A percentile compares a stretch with the other conserved stretches of the same genome.
These are phyloP conservation scores for Stylophora pistillata DNA, from an alignment of 64 coral and sea anemone species.

Conservation along the genomic window DNA sequence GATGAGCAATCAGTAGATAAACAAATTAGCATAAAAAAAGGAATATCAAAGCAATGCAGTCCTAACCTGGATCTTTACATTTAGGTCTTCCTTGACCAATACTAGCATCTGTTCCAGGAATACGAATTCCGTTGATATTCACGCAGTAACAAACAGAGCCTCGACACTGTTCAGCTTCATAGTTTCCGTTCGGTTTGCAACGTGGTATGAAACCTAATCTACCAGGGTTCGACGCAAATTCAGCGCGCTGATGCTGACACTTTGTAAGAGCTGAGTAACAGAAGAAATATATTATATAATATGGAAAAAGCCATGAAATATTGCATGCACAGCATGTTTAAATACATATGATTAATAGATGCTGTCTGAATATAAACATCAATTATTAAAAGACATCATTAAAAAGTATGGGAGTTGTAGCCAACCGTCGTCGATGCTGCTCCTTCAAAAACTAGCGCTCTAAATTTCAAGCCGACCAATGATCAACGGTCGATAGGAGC, in stretches of 20 bases:
- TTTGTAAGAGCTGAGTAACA: conserved; percentile 2
- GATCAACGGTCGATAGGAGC: too few species aligned
- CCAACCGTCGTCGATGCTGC: too few species aligned
- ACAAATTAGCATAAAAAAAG: neutral
- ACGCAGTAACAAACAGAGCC: conserved; percentile 64
- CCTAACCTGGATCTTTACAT: conserved; percentile 47
- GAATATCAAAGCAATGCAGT: neutral
- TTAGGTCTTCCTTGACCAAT: conserved; percentile 31
- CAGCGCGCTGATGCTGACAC: conserved; percentile 44
- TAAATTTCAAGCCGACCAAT: too few species aligned
- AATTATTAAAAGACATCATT: too few species aligned
- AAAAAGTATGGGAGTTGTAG: too few species aligned
- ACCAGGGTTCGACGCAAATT: conserved; percentile 2
- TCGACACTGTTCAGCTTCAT: conserved; percentile 66
- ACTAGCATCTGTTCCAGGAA: conserved; percentile 14
- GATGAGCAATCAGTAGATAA: neutral
- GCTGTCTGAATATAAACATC: too few species aligned
- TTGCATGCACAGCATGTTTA: too few species aligned
- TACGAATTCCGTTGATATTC: conserved; percentile 19
- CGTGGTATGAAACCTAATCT: conserved; percentile 58
- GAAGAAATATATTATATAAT: conserved; percentile 1
- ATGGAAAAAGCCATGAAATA: neutral
- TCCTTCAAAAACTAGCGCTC: too few species aligned
- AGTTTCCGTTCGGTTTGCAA: conserved; percentile 58
- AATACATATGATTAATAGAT: too few species aligned